A percentile compares a stretch with the other conserved stretches of the same genome.
Conservation (phyloP, 2,888 invertebrate genomes). For the Thymelicus sylvestris region DNA sequence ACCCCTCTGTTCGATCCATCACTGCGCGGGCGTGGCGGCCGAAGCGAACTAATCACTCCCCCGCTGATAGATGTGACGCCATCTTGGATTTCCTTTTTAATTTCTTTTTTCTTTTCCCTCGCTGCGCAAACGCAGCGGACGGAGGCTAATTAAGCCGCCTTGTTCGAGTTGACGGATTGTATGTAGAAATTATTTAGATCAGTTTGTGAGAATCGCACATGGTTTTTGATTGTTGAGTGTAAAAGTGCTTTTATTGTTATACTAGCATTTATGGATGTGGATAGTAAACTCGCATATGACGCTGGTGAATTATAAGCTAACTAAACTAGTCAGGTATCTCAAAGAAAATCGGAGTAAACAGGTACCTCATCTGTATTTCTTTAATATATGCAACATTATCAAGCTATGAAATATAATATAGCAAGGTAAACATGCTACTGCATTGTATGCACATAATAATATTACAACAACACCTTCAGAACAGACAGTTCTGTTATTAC, state of each 20-base stretch:
- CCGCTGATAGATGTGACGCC: conserved; percentile 65
- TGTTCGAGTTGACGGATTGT: conserved; percentile 56
- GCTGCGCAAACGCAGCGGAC: conserved; percentile 61
- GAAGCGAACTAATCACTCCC: conserved; percentile 67
- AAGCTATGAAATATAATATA: too few relatives aligned
- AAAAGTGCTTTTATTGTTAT: conserved; percentile 2
- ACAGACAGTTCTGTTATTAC: too few relatives aligned
- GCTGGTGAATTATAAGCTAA: too few relatives aligned
- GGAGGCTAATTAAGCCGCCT: conserved; percentile 57
- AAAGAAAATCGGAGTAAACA: too few relatives aligned
- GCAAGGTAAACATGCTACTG: too few relatives aligned
- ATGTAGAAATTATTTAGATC: conserved; percentile 44
- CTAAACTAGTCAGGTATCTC: too few relatives aligned
- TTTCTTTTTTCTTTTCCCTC: conserved; percentile 52
- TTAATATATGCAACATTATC: too few relatives aligned
- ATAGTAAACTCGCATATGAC: too few relatives aligned
- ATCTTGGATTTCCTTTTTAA: conserved; percentile 65
- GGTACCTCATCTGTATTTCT: too few relatives aligned
- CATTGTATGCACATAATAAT: too few relatives aligned
- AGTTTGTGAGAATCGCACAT: conserved; percentile 14
- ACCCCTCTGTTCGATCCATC: conserved; percentile 54
- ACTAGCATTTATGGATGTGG: neutral
- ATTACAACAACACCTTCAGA: too few relatives aligned
- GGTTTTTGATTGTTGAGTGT: conserved; percentile 6
- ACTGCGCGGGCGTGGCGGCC: conserved; percentile 63